These are phyloP conservation scores for Platichthys stellatus DNA, from an alignment of 2,113 vertebrate genomes.

Conservation along the genomic window DNA sequence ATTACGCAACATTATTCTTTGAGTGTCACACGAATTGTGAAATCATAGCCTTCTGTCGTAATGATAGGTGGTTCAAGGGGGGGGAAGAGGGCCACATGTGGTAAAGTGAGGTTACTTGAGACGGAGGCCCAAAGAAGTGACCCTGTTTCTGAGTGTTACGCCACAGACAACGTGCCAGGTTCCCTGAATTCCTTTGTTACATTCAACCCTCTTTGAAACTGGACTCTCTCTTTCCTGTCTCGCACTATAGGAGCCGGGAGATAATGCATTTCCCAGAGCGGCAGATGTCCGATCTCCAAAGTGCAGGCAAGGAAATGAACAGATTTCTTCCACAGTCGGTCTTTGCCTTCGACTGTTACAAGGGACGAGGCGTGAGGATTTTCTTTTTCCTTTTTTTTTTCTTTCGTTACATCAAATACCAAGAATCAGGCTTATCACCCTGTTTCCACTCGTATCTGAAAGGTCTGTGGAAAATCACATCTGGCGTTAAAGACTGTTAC, in stretches of 20 bases:
- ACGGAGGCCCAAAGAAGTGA: slow-evolving; percentile 46
- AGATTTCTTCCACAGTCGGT: slow-evolving; percentile 60
- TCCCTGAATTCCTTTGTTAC: slow-evolving; percentile 53
- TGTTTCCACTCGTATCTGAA: slow-evolving; percentile 3
- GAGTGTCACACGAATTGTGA: slow-evolving; percentile 13
- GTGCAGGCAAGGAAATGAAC: slow-evolving; percentile 63
- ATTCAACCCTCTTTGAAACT: slow-evolving; percentile 66
- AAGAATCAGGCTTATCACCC: slow-evolving; percentile 1
- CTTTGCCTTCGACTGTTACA: slow-evolving; percentile 24
- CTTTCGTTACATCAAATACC: slow-evolving; percentile 20
- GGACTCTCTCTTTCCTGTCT: slow-evolving; percentile 63
- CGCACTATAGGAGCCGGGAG: slow-evolving; percentile 37
- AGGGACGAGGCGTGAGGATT: slow-evolving; percentile 4
- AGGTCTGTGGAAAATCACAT: slow-evolving; percentile 23
- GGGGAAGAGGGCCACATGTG: slow-evolving; percentile 63
- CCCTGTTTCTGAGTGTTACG: slow-evolving; percentile 55
- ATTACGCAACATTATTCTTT: slow-evolving; percentile 20
- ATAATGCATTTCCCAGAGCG: slow-evolving; percentile 77
- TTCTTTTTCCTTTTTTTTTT: not conserved
- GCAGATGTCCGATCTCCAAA: slow-evolving; percentile 57
- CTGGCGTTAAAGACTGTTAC: slow-evolving; percentile 21
- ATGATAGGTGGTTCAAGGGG: slow-evolving; percentile 1
- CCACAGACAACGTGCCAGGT: slow-evolving; percentile 22
- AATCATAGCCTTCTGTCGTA: slow-evolving; percentile 45
- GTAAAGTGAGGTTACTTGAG: slow-evolving; percentile 56